Base-by-base conservation (phyloP, 2,888 invertebrate genomes). In the Brassicogethes aeneus region DNA sequence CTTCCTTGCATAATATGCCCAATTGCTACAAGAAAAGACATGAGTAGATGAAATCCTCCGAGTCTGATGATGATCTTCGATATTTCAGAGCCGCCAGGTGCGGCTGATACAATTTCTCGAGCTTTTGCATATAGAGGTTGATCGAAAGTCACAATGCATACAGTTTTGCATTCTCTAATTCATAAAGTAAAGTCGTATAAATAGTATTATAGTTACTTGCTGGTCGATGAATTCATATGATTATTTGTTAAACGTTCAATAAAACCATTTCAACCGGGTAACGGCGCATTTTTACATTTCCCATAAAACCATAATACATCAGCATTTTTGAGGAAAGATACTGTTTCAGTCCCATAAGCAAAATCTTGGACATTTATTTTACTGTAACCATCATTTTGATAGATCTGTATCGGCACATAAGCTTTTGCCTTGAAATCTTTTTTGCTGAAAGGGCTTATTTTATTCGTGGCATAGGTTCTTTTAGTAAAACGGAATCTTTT, bases 1-100 rank as follows among this genome's bases (percentile, higher is more conserved):
- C 23, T 23, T 7, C 23, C 23, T 7, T 23, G 7, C 23, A 23
- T 23, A 10, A 23, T 23, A 10, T 7, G 45, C 16, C 63, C 65
- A 30, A 67, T 60, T 17, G 55, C 41, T 42, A 62, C 62, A 13
- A 66, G 36, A 49, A 57, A 68, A 1, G 60, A 65, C 64, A 66
- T 61, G 15, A 60, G 44, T 47, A 53, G 48, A 52, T 56, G 53
- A 44, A 58, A 55, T 41, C 51, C 54, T 41, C 55, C 57, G 7
- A 58, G 54, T 44, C 55, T 50, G n/a, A 57, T 36, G 15, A 53
- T 38, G 15, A 56, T 37, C 13, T 42, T 40, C 8, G 40, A 17
- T 12, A 50, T 32, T 44, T 49, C 51, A 49, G 52, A 47, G 17
- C 44, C 40, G 36, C 41, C 35, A 46, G 55, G 53, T 37, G 48